Evolutionary conservation across 2,113 vertebrate species (phyloP), one percentile per base, ranked within the genome.

Genomic region (Nipponia nippon): DNA sequence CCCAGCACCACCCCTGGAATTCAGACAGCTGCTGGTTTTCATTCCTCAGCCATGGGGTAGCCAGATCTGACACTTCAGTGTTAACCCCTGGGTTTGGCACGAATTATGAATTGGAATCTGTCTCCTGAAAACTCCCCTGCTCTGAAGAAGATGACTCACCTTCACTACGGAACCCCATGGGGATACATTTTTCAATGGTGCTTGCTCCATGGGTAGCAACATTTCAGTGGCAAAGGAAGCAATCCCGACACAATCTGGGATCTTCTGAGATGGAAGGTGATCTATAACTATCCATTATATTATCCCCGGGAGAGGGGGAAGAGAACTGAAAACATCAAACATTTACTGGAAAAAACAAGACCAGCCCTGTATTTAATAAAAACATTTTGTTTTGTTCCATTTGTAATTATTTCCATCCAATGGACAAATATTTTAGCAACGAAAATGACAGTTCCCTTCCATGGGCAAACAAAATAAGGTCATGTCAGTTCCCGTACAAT

Each of bases 351-450:
- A 96, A 93, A 95, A 93, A 73, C 59, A 92, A 87, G 92, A 81
- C 89, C 94, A 95, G 52, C 93, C 94, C 89, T 79, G 61, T 42
- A 61, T 91, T 96, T 94, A 94, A 93, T 97, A n/a, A 95, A 95
- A 97, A 91, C 27, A 89, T 94, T 96, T 96, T 93, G 83, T 7
- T 89, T 89, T 95, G 65, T 89, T 95, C 91, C 86, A 91, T 79
- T 95, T 85, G 53, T 92, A 95, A 96, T 92, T 91, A 85, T 95
- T 97, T 97, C 95, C 97, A 95, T 94, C 65, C 73, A 92, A 53
- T 62, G 83, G 73, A 65, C 77, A 95, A 95, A 94, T 75, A 94
- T 65, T 96, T 94, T 61, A 89, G 87, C 49, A 82, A 87, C 46
- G 65, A 87, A 95, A 87, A 87, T 34, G 23, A 89, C 89, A 89